A percentile compares a stretch with the other conserved stretches of the same genome.
Evolutionary conservation across 2,113 vertebrate genomes (phyloP).

Genomic region (Scartelaos histophorus): DNA sequence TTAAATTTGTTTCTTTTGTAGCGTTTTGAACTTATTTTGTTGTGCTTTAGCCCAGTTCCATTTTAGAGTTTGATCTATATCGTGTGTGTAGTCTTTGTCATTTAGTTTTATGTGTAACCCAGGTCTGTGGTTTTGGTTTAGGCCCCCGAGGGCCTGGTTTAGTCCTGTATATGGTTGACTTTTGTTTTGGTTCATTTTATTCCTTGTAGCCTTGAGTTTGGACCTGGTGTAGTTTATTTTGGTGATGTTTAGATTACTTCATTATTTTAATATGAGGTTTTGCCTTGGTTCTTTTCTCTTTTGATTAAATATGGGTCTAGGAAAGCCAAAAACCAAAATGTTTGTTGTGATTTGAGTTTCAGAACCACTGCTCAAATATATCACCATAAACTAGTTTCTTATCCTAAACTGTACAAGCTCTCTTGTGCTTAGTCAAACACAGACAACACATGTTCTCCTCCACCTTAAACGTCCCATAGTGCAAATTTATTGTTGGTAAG

Average conservation of each 20-base stretch:
- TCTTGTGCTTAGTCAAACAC: conserved; percentile 77
- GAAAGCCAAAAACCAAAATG: not conserved
- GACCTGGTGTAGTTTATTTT: not conserved
- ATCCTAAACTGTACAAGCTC: conserved; percentile 77
- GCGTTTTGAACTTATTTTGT: not conserved
- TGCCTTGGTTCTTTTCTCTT: not conserved
- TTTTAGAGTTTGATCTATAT: not conserved
- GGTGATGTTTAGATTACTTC: not conserved
- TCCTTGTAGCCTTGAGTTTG: not conserved
- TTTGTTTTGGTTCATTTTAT: not conserved
- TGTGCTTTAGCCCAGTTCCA: not conserved
- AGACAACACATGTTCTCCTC: conserved; percentile 76
- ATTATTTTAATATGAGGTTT: not conserved
- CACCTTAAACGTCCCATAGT: conserved; percentile 81
- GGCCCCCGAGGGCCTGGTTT: not conserved
- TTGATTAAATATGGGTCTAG: not conserved
- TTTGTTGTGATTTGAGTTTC: conserved; percentile 1
- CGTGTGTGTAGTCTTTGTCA: not conserved
- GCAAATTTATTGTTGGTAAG: conserved; percentile 87
- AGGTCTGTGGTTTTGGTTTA: conserved; percentile 2
- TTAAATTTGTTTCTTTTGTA: not conserved
- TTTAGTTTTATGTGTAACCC: not conserved
- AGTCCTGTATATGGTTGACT: not conserved
- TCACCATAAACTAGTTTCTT: conserved; percentile 71
- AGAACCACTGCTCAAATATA: conserved; percentile 53